A percentile compares a stretch with the other conserved stretches of the same genome.
Conservation (phyloP, 2,888 invertebrate species). For the Agonopterix heracliana region DNA sequence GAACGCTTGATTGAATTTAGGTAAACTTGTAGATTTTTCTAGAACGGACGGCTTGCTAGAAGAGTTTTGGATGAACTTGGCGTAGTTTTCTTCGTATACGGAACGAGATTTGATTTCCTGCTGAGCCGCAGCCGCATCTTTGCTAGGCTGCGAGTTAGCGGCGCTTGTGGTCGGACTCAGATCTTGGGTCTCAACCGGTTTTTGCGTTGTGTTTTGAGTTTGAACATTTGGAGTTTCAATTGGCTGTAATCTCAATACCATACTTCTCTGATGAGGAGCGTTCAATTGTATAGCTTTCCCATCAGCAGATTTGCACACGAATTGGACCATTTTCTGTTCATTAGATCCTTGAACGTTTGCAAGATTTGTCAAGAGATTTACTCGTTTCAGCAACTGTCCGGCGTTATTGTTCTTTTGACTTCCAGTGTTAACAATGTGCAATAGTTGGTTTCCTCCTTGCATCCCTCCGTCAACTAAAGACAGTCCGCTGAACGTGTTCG, state of each 20-base stretch:
- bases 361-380: conserved; percentile 67
- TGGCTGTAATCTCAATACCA: conserved; percentile 66
- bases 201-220: conserved; percentile 20
- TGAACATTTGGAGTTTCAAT: conserved; percentile 53
- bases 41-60: conserved; percentile 40
- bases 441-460: conserved; percentile 63
- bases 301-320: conserved; percentile 79
- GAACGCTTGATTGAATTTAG: conserved; percentile 88
- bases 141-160: conserved; percentile 24
- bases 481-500: conserved; percentile 53
- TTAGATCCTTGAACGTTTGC: conserved; percentile 64
- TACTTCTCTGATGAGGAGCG: conserved; percentile 69
- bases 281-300: conserved; percentile 76
- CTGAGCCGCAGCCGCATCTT: conserved; percentile 35
- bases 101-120: conserved; percentile 71
- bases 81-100: conserved; percentile 73
- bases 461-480: conserved; percentile 62
- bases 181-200: conserved; percentile 46
- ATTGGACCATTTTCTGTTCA: conserved; percentile 76
- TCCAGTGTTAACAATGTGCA: conserved; percentile 68
- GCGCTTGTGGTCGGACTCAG: conserved; percentile 29
- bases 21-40: conserved; percentile 75
- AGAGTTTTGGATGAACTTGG: conserved; percentile 70
- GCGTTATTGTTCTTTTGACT: conserved; percentile 51
- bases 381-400: conserved; percentile 63